phyloP scores from a whole-genome alignment of 1,140 invertebrate species.

The Heterodera carotae region DNA sequence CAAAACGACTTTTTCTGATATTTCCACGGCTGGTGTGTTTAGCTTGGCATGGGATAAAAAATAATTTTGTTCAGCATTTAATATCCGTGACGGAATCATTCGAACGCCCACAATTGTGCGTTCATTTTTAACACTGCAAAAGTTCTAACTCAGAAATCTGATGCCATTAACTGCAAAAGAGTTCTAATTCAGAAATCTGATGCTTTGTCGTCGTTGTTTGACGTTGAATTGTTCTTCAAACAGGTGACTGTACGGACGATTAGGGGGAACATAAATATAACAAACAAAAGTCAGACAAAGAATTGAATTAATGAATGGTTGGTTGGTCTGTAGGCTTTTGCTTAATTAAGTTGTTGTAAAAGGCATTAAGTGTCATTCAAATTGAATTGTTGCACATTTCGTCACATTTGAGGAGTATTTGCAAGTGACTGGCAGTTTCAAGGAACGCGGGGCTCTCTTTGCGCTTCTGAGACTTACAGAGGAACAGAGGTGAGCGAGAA shows the following conservation, averaged over 20 bases:
- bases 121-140: conserved; percentile 74
- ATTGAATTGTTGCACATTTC: too few species aligned
- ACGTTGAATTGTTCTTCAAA: conserved; percentile 27
- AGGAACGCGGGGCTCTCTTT: conserved; percentile 86
- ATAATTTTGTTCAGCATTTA: conserved; percentile 70
- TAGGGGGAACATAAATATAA: too few species aligned
- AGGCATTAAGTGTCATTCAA: too few species aligned
- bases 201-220: conserved; percentile 71
- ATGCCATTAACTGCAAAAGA: too few species aligned
- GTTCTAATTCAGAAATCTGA: conserved; percentile 83
- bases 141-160: conserved; percentile 79
- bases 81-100: conserved; percentile 80
- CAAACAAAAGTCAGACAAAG: too few species aligned
- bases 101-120: conserved; percentile 82
- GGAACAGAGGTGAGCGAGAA: not conserved
- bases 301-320: too few species aligned
- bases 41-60: not conserved
- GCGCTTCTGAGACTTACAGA: conserved; percentile 75
- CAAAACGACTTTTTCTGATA: conserved; percentile 79
- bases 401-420: conserved; percentile 74
- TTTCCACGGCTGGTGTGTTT: conserved; percentile 75
- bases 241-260: too few species aligned
- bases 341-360: too few species aligned
- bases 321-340: too few species aligned
- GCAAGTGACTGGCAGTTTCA: conserved; percentile 88